phyloP scores from a whole-genome alignment of 2,113 vertebrate species.

The Chionomys nivalis region DNA sequence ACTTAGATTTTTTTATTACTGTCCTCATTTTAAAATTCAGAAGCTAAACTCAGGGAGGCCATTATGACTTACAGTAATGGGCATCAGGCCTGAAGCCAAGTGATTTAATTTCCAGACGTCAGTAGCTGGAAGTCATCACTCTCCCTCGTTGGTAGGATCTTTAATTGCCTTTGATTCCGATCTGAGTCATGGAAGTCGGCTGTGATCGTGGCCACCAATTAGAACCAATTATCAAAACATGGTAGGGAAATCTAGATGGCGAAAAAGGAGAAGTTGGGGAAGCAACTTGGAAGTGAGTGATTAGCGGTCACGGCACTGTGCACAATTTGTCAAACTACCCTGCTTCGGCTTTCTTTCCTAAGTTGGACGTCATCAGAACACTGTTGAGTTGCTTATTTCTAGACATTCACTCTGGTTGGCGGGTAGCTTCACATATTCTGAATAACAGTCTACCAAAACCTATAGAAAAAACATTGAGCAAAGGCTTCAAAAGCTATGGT shows the following conservation, averaged over 20 bases:
- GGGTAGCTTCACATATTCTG: background rate
- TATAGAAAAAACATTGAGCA: background rate
- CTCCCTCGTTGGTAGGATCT: background rate
- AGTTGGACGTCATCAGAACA: background rate
- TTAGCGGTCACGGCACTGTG: background rate
- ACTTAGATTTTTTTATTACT: constrained; percentile 25
- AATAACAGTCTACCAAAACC: background rate
- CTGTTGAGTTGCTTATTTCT: background rate
- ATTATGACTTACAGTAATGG: background rate
- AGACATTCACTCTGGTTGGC: background rate
- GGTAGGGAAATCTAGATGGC: background rate
- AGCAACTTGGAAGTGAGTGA: background rate
- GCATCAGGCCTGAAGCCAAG: background rate
- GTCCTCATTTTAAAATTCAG: background rate
- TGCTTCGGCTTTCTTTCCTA: background rate
- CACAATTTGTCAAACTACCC: background rate
- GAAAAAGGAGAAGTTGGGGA: background rate
- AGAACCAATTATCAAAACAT: constrained; percentile 40
- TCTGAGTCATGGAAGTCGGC: background rate
- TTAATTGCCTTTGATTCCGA: constrained; percentile 55
- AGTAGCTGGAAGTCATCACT: background rate
- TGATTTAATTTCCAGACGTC: background rate
- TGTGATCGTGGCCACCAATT: background rate
- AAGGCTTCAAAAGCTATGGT: background rate
- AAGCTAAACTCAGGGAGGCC: background rate